Conservation (phyloP, 37 sponge, comb jelly and placozoan genomes). For the Ianthella basta region DNA sequence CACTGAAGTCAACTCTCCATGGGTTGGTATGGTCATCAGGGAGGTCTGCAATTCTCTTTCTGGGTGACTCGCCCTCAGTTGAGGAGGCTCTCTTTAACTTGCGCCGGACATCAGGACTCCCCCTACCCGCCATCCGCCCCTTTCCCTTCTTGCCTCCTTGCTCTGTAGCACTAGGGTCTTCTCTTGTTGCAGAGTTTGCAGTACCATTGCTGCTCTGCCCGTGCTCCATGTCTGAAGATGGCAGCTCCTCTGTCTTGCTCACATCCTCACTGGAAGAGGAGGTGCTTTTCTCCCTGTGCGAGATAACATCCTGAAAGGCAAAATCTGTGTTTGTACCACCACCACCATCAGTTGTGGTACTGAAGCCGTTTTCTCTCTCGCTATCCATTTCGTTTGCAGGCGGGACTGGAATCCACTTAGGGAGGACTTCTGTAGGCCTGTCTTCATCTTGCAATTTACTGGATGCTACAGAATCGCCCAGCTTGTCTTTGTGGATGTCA, state of each 20-base stretch:
- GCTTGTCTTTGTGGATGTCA: too few relatives aligned
- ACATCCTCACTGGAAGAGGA: too few relatives aligned
- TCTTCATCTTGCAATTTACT: too few relatives aligned
- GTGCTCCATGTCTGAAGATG: too few relatives aligned
- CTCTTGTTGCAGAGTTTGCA: not conserved
- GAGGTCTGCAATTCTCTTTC: slow-evolving; percentile 8
- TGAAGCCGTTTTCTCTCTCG: slow-evolving; percentile 39
- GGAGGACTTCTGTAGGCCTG: too few relatives aligned
- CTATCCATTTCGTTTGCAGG: slow-evolving; percentile 3
- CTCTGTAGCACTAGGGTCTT: not conserved
- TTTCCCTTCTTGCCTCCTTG: not conserved
- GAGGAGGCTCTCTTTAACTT: not conserved
- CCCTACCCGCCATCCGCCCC: not conserved
- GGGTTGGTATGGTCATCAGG: slow-evolving; percentile 3
- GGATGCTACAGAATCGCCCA: too few relatives aligned
- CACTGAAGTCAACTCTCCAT: slow-evolving; percentile 28
- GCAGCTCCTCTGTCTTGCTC: too few relatives aligned
- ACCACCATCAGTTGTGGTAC: slow-evolving; percentile 13
- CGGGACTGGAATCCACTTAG: too few relatives aligned
- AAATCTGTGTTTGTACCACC: not conserved
- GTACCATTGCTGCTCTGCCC: too few relatives aligned
- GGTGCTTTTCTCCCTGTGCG: too few relatives aligned
- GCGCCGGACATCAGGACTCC: not conserved
- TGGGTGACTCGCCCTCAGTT: slow-evolving; percentile 2
- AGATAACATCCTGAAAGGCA: too few relatives aligned